A percentile compares a stretch with the other conserved stretches of the same genome.
These are phyloP conservation scores for Drosophila fungiperda DNA, from an alignment of 2,888 invertebrate species.

Conservation along the genomic window DNA sequence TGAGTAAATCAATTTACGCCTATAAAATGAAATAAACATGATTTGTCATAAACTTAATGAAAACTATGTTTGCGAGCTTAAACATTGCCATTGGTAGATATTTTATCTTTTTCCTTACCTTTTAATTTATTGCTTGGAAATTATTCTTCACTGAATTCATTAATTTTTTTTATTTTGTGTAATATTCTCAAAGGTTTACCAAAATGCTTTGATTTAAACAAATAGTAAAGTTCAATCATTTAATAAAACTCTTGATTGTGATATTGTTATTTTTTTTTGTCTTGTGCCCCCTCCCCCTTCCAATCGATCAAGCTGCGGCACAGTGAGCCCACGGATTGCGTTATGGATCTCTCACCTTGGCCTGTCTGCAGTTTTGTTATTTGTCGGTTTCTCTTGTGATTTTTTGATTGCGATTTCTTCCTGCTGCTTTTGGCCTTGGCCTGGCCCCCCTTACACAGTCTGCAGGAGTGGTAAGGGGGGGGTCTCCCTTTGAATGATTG, in stretches of 20 bases:
- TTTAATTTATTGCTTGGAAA: not conserved
- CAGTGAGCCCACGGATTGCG: conserved; percentile 22
- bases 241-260: not conserved
- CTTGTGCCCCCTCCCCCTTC: not conserved
- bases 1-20: not conserved
- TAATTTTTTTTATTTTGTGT: not conserved
- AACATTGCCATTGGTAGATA: not conserved
- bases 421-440: conserved; percentile 75
- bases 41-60: not conserved
- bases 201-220: not conserved
- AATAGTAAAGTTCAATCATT: not conserved
- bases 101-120: not conserved
- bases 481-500: conserved; percentile 57
- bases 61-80: not conserved
- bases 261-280: not conserved
- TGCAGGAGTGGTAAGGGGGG: not conserved
- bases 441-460: conserved; percentile 34
- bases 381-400: conserved; percentile 17
- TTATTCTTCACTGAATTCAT: not conserved
- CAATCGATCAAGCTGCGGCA: not conserved
- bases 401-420: conserved; percentile 57
- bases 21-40: not conserved
- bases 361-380: conserved; percentile 48
- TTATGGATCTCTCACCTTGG: conserved; percentile 60
- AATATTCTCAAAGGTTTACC: not conserved